Conservation (phyloP, 2,797 vertebrate species). For the Taenioides sp. region DNA sequence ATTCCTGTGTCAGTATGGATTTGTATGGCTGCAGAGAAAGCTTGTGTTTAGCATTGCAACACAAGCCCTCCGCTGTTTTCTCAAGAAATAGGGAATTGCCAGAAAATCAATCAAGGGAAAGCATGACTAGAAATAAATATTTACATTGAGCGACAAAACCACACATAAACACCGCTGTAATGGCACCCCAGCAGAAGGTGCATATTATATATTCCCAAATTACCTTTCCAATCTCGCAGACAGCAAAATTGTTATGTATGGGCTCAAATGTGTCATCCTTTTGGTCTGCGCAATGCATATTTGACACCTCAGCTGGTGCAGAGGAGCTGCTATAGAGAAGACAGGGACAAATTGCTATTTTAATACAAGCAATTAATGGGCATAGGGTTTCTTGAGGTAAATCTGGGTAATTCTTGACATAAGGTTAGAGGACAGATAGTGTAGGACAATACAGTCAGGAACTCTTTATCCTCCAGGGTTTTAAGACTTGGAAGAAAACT, state of each 20-base stretch:
- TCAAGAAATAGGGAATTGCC: slow-evolving; percentile 45
- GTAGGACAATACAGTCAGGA: slow-evolving; percentile 27
- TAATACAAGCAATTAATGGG: slow-evolving; percentile 38
- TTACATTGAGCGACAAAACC: slow-evolving; percentile 46
- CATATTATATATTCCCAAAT: slow-evolving; percentile 53
- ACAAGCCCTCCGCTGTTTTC: slow-evolving; percentile 36
- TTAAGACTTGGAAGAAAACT: slow-evolving; percentile 34
- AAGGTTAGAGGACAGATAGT: slow-evolving; percentile 21
- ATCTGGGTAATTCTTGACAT: slow-evolving; percentile 32
- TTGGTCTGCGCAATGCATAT: slow-evolving; percentile 20
- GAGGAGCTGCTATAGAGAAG: neutral
- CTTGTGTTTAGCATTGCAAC: slow-evolving; percentile 47
- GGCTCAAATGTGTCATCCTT: slow-evolving; percentile 22
- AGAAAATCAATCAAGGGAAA: slow-evolving; percentile 59
- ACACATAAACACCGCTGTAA: slow-evolving; percentile 45
- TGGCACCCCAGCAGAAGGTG: slow-evolving; percentile 31
- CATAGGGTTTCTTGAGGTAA: slow-evolving; percentile 20
- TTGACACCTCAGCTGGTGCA: slow-evolving; percentile 12
- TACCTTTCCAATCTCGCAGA: slow-evolving; percentile 41
- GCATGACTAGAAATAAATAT: slow-evolving; percentile 60
- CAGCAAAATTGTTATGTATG: slow-evolving; percentile 40
- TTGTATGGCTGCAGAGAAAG: slow-evolving; percentile 37
- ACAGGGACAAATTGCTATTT: slow-evolving; percentile 29
- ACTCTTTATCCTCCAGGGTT: slow-evolving; percentile 37
- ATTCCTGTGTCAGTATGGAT: slow-evolving; percentile 47